Evolutionary conservation across 2,797 vertebrate genomes (phyloP).

Genomic region (Calcarius lapponicus): DNA sequence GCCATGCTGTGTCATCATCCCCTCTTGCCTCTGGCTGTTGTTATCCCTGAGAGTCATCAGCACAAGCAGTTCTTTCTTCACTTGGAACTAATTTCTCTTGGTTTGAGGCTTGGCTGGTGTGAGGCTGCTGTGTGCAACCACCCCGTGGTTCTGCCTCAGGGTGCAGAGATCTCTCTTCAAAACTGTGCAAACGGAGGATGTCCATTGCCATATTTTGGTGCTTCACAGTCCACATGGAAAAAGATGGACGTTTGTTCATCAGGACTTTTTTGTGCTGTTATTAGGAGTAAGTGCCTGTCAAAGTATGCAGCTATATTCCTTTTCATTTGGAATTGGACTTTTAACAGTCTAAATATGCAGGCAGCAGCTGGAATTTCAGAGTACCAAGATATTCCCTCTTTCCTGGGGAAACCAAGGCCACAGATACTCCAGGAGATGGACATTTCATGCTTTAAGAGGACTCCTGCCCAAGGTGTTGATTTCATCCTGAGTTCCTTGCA

Average conservation of each 20-base stretch:
- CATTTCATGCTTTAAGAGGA: neutral
- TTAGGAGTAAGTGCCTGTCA: neutral
- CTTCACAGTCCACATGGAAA: fast-evolving
- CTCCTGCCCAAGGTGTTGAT: neutral
- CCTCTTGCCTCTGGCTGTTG: neutral
- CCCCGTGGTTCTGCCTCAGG: fast-evolving
- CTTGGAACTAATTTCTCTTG: neutral
- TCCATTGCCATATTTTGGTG: fast-evolving
- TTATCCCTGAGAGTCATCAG: neutral
- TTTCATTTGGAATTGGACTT: neutral
- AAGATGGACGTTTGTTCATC: neutral
- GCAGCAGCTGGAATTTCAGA: neutral
- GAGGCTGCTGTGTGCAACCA: neutral
- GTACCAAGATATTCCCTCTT: neutral
- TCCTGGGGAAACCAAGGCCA: neutral
- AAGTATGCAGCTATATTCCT: neutral
- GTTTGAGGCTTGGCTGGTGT: neutral
- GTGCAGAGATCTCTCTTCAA: neutral
- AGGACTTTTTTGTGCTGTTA: neutral
- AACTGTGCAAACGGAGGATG: neutral
- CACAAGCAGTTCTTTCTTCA: neutral
- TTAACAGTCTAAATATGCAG: neutral
- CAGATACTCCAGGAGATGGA: neutral
- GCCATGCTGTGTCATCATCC: no score
- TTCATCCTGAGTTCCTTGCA: neutral